phyloP scores from a whole-genome alignment of 2,113 vertebrate species.

The Glaucidium brasilianum region DNA sequence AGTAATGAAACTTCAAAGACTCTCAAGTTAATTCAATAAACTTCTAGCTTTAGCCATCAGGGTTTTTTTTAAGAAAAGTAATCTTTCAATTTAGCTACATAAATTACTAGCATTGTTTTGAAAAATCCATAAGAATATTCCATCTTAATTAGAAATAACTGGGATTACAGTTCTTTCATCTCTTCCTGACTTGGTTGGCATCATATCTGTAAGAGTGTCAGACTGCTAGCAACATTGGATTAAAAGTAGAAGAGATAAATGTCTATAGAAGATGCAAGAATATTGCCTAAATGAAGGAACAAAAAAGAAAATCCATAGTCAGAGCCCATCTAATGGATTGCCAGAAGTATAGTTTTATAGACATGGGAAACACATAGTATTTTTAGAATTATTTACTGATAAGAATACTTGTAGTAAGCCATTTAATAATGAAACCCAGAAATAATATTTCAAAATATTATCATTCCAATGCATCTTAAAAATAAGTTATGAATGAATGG shows the following conservation, averaged over 20 bases:
- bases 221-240: not conserved
- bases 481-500: not conserved
- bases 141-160: conserved; percentile 54
- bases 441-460: not conserved
- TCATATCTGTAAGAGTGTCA: not conserved
- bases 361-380: not conserved
- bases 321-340: not conserved
- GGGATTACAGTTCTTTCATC: conserved; percentile 12
- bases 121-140: conserved; percentile 47
- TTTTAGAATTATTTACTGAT: not conserved
- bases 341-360: not conserved
- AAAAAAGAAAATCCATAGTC: not conserved
- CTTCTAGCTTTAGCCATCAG: conserved; percentile 38
- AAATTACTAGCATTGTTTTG: conserved; percentile 38
- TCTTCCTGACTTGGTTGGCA: conserved; percentile 26
- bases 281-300: not conserved
- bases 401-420: not conserved
- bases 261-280: not conserved
- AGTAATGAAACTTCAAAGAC: conserved; percentile 64
- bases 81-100: conserved; percentile 31
- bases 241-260: not conserved
- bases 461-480: not conserved
- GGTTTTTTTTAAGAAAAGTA: conserved; percentile 4
- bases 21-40: conserved; percentile 52
- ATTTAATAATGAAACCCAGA: not conserved